phyloP scores from a whole-genome alignment of 2,888 invertebrate species.

The Autographa pulchrina region DNA sequence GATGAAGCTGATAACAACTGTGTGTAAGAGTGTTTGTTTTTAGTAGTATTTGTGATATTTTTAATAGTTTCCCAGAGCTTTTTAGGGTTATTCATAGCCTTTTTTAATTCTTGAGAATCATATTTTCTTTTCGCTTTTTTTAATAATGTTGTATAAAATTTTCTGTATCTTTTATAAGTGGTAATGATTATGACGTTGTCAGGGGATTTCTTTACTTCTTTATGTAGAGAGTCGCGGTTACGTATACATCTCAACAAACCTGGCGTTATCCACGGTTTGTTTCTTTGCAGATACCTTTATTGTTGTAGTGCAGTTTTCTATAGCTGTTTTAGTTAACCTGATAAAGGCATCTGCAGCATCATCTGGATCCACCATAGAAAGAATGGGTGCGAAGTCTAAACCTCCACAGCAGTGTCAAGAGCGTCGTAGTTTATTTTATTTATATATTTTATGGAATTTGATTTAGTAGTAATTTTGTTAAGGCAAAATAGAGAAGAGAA shows the following conservation, averaged over 20 bases:
- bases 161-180: conserved; percentile 52
- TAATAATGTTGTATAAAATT: conserved; percentile 50
- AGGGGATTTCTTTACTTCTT: conserved; percentile 21
- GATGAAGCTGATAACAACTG: neutral
- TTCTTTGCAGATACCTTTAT: conserved; percentile 14
- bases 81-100: conserved; percentile 29
- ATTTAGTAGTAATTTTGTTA: neutral
- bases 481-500: conserved; percentile 16
- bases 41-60: conserved; percentile 18
- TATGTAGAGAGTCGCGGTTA: conserved; percentile 41
- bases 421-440: neutral
- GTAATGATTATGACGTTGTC: conserved; percentile 25
- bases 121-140: conserved; percentile 41
- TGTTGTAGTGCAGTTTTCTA: conserved; percentile 12
- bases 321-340: neutral
- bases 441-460: neutral
- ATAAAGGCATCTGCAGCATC: neutral
- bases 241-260: conserved; percentile 33
- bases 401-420: neutral
- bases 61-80: conserved; percentile 38
- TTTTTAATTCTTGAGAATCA: conserved; percentile 31
- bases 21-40: neutral
- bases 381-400: neutral
- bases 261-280: conserved; percentile 47
- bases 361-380: neutral